A percentile compares a stretch with the other conserved stretches of the same genome.
Evolutionary conservation across 1,140 invertebrate genomes (phyloP).

Genomic region (Hesperophylax magnus): DNA sequence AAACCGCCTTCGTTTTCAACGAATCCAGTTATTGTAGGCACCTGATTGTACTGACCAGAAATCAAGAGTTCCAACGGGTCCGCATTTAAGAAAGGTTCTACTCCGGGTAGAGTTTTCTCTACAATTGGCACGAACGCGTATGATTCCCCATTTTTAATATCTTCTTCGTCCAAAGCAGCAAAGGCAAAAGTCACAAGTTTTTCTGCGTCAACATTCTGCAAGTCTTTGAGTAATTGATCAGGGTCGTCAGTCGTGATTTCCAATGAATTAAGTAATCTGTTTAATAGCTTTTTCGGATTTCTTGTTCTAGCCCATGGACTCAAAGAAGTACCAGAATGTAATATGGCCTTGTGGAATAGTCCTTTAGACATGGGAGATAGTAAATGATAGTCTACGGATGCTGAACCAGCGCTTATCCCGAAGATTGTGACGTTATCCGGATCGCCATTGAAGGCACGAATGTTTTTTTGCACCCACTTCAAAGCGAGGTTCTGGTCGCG

Average conservation of each 20-base stretch:
- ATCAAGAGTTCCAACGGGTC: conserved; percentile 61
- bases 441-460: conserved; percentile 66
- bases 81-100: conserved; percentile 64
- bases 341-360: conserved; percentile 51
- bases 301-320: conserved; percentile 57
- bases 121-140: conserved; percentile 66
- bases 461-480: conserved; percentile 71
- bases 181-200: conserved; percentile 61
- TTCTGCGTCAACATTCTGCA: conserved; percentile 61
- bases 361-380: conserved; percentile 45
- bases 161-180: conserved; percentile 56
- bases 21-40: conserved; percentile 64
- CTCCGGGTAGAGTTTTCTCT: conserved; percentile 61
- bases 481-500: conserved; percentile 57
- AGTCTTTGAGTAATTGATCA: conserved; percentile 59
- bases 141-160: conserved; percentile 60
- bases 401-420: conserved; percentile 60
- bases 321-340: conserved; percentile 46
- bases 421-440: conserved; percentile 64
- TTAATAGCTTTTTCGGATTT: background rate
- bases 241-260: conserved; percentile 45
- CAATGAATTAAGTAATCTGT: background rate
- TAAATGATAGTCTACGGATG: conserved; percentile 49
- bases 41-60: conserved; percentile 62
- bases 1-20: conserved; percentile 64